Percentiles rank a stretch among this genome's conserved stretches.
Conservation (phyloP, 2,888 invertebrate species). For the Andrena camellia region DNA sequence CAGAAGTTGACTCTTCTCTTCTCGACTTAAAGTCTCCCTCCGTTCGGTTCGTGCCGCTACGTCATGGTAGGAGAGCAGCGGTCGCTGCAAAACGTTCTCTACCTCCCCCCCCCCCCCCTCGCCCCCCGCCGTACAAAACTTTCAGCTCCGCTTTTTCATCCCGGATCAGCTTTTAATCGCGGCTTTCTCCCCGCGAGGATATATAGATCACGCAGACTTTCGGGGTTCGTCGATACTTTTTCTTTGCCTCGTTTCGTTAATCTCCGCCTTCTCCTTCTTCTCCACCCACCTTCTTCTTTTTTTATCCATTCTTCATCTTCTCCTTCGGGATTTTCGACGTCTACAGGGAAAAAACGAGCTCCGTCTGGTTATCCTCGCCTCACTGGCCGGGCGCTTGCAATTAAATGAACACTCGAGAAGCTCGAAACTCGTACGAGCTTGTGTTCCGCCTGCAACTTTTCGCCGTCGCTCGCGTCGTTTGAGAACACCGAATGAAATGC, state of each 20-base stretch:
- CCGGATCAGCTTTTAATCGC: conserved; percentile 82
- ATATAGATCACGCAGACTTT: conserved; percentile 35
- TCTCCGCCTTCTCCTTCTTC: conserved; percentile 13
- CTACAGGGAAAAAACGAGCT: neutral
- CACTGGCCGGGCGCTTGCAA: neutral
- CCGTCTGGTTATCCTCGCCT: conserved; percentile 25
- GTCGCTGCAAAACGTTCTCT: conserved; percentile 38
- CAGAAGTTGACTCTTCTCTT: conserved; percentile 67
- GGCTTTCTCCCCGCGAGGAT: conserved; percentile 57
- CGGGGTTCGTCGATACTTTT: conserved; percentile 33
- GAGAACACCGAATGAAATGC: neutral
- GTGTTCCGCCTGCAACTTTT: neutral
- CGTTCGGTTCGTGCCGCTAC: conserved; percentile 23
- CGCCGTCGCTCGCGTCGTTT: neutral
- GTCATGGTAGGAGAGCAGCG: conserved; percentile 14
- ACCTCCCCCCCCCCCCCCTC: conserved; percentile 13
- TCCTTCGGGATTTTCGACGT: conserved; percentile 22
- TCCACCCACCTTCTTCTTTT: neutral
- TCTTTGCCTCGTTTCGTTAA: conserved; percentile 42
- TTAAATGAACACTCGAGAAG: conserved; percentile 8
- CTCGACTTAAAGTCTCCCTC: conserved; percentile 43
- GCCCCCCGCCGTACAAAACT: conserved; percentile 76
- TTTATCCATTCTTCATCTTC: conserved; percentile 43
- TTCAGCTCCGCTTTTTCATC: conserved; percentile 77
- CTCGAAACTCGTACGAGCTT: neutral